Evolutionary conservation across 1,140 invertebrate species (phyloP).

Genomic region (Parapsyche elsis): DNA sequence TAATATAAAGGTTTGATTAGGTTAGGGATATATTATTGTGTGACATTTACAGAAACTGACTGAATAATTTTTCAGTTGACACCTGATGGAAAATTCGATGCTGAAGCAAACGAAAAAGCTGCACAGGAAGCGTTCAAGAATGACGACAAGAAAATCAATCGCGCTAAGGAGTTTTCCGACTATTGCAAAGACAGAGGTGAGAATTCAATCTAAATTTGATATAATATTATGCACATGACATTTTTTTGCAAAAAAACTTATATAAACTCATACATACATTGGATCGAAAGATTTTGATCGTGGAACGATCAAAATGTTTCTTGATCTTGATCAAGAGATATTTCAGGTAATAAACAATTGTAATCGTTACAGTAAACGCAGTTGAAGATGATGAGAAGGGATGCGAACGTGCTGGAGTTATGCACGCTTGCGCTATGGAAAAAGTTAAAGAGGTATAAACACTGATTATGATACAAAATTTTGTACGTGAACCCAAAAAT

Average conservation of each 20-base stretch:
- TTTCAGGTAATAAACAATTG: too few relatives aligned
- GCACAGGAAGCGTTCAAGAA: constrained; percentile 41
- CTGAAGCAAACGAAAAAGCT: constrained; percentile 43
- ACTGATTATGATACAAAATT: too few relatives aligned
- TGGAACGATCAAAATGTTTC: not conserved
- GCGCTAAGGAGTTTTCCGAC: constrained; percentile 39
- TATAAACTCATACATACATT: not conserved
- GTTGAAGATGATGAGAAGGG: constrained; percentile 47
- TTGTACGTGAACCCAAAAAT: too few relatives aligned
- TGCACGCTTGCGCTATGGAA: constrained; percentile 48
- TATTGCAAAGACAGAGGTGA: constrained; percentile 51
- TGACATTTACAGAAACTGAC: too few relatives aligned
- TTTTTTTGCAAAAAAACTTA: not conserved
- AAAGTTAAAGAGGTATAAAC: constrained; percentile 44
- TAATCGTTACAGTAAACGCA: constrained; percentile 42
- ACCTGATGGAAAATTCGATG: constrained; percentile 48
- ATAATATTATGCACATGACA: not conserved
- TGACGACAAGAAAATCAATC: constrained; percentile 46
- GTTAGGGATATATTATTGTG: too few relatives aligned
- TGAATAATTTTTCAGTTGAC: constrained; percentile 48
- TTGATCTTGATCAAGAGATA: too few relatives aligned
- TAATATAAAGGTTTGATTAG: too few relatives aligned
- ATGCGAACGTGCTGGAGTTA: constrained; percentile 46
- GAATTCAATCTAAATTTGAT: not conserved
- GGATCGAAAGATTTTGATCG: not conserved